phyloP scores from a whole-genome alignment of 2,888 invertebrate species.

The Calameuta idolon region DNA sequence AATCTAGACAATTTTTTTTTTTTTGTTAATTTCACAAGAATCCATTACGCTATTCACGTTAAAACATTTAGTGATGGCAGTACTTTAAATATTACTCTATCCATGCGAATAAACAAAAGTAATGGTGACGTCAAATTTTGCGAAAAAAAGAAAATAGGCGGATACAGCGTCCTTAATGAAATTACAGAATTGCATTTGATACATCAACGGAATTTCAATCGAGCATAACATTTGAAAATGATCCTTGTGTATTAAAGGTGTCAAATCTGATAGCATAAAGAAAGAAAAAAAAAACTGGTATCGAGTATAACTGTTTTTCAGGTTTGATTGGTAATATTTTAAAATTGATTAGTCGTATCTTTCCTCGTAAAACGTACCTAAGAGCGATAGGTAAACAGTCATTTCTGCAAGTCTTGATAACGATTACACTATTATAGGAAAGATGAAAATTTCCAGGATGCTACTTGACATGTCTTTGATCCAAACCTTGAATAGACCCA shows the following conservation, averaged over 20 bases:
- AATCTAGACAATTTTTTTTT: background rate
- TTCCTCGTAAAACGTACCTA: background rate
- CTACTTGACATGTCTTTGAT: conserved; percentile 4
- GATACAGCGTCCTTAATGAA: background rate
- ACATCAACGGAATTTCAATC: background rate
- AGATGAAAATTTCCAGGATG: background rate
- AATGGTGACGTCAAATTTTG: background rate
- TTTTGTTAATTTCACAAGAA: background rate
- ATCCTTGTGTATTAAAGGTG: too few species aligned
- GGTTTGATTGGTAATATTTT: background rate
- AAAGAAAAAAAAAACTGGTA: background rate
- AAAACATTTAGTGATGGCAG: background rate
- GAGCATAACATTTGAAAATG: background rate
- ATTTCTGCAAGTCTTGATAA: background rate
- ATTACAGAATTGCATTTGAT: background rate
- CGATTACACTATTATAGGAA: background rate
- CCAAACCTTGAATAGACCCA: conserved; percentile 26
- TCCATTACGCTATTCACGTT: background rate
- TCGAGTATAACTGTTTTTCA: background rate
- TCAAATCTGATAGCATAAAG: too few species aligned
- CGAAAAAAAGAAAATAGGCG: background rate
- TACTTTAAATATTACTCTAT: background rate
- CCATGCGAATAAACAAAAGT: background rate
- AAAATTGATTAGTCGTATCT: background rate
- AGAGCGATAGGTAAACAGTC: background rate